These are phyloP conservation scores for Ariopsis seemanni DNA, from an alignment of 2,113 vertebrate species.

Conservation along the genomic window DNA sequence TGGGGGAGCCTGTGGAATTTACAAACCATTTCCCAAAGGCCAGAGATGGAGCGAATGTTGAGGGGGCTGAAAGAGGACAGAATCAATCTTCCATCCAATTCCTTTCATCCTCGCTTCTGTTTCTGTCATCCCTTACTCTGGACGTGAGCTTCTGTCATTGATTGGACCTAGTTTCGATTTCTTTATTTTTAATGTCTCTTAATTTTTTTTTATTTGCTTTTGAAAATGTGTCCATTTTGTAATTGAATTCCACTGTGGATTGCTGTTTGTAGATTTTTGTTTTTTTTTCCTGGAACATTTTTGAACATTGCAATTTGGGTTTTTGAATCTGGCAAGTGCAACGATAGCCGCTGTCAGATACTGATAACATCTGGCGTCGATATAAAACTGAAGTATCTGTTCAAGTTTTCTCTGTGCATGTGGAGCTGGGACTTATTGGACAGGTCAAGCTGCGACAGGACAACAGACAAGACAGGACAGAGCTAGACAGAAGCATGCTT, in stretches of 20 bases:
- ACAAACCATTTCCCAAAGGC: conserved; percentile 62
- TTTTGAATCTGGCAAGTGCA: not conserved
- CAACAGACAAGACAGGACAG: conserved; percentile 6
- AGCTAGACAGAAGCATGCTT: conserved; percentile 6
- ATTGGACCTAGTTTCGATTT: conserved; percentile 43
- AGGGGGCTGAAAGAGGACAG: conserved; percentile 57
- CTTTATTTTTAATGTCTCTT: conserved; percentile 44
- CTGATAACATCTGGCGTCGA: conserved; percentile 19
- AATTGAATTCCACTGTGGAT: conserved; percentile 29
- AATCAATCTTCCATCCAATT: conserved; percentile 42
- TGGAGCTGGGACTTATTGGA: conserved; percentile 5
- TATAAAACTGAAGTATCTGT: not conserved
- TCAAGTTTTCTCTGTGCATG: not conserved
- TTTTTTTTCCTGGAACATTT: conserved; percentile 1
- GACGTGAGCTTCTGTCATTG: conserved; percentile 64
- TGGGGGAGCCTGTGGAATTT: conserved; percentile 66
- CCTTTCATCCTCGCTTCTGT: conserved; percentile 18
- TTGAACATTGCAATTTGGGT: not conserved
- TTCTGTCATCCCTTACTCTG: conserved; percentile 44
- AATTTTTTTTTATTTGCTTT: conserved; percentile 34
- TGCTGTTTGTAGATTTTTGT: not conserved
- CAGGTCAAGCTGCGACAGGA: conserved; percentile 4
- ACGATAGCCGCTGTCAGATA: not conserved
- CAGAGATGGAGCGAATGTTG: conserved; percentile 62
- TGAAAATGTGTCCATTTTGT: conserved; percentile 3